Base-by-base conservation (phyloP, 2,888 invertebrate genomes). In the Hermaeophaga mercurialis region DNA sequence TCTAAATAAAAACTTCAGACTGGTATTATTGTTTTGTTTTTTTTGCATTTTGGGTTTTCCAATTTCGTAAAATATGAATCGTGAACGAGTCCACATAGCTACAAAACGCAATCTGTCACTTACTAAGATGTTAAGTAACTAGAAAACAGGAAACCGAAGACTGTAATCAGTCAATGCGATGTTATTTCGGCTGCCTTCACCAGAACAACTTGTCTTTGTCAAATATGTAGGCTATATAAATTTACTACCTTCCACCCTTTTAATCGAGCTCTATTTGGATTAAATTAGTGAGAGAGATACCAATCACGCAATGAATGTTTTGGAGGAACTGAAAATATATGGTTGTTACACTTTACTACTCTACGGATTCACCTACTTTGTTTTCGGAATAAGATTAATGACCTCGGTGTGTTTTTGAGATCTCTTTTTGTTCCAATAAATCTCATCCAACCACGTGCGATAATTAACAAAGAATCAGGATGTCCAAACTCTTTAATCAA, bases 221-320 rank as follows among this genome's bases (percentile, higher is more conserved):
- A 43, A 52, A 52, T 52, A 52, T 52, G 43, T 52, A 52, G 52
- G 44, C 43, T 52, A 52, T 34, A 52, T 52, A 52, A 52, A 43
- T 52, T 34, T 44, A 52, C 52, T 47, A 41, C 24, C 54, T 54
- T 43, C 39, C 47, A 41, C 47, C 33, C 54, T 38, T 54, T 46
- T 46, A 54, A 54, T 39, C 38, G 46, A 31, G 38, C 46, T 31
- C 45, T 38, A 34, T 47, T 48, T 54, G 54, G 24, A 54, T 54
- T 54, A 47, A 54, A 54, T 54, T 54, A 54, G 47, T 54, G 47
- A 54, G 47, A 47, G 47, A 54, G 54, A 48, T 47, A 48, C 41
- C 47, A 54, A 54, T 41, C 41, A 54, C 47, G 43, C 54, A 52
- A 52, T 22, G 43, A 49, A 44, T 52, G 43, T 52, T 43, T 44